Conservation (phyloP, 1,140 invertebrate species). For the Anastrepha obliqua region DNA sequence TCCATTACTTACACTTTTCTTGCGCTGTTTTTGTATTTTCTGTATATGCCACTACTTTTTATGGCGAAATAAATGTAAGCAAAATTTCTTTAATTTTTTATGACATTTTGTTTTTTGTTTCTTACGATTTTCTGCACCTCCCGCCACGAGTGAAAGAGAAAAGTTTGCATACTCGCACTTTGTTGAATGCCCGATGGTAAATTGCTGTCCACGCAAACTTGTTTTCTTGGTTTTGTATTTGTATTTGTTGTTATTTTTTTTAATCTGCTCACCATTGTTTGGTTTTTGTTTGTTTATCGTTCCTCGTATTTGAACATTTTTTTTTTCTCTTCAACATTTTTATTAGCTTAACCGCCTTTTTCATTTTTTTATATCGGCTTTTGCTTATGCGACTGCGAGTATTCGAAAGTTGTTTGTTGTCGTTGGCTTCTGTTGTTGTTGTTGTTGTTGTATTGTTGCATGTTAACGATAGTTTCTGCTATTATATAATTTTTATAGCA, state of each 20-base stretch:
- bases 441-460: background rate
- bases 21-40: background rate
- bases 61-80: background rate
- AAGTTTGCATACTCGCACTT: background rate
- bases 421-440: background rate
- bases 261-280: background rate
- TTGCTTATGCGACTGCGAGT: background rate
- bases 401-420: constrained; percentile 33
- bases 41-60: background rate
- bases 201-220: background rate
- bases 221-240: background rate
- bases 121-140: background rate
- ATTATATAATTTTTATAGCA: constrained; percentile 46
- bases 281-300: background rate
- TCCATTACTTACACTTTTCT: background rate
- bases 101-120: background rate
- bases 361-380: background rate
- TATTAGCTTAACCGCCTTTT: background rate
- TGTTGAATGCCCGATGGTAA: background rate
- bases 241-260: background rate
- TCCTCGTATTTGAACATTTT: background rate
- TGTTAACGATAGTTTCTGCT: background rate
- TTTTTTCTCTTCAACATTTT: background rate
- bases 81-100: background rate
- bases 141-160: constrained; percentile 10